phyloP scores from a whole-genome alignment of 2,113 vertebrate species.

The Nymphicus hollandicus region DNA sequence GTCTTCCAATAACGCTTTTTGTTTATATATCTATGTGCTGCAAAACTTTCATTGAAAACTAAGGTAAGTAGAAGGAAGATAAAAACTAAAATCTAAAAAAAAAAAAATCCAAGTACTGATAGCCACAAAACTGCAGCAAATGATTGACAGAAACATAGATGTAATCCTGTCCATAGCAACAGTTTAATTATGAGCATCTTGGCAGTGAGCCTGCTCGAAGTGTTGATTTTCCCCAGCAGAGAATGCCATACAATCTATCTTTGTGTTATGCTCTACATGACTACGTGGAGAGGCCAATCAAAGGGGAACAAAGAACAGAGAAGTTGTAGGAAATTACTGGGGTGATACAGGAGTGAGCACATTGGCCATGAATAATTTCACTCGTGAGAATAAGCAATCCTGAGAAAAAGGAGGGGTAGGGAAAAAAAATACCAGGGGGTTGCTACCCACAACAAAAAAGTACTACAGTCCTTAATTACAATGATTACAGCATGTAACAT shows the following conservation, averaged over 20 bases:
- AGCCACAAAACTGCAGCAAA: constrained; percentile 1
- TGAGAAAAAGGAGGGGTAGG: constrained; percentile 28
- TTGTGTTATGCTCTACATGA: constrained; percentile 74
- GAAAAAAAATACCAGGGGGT: neutral
- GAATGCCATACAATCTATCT: constrained; percentile 83
- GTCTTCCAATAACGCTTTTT: neutral
- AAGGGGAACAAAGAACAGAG: constrained; percentile 60
- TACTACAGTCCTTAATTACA: neutral
- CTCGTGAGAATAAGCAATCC: constrained; percentile 34
- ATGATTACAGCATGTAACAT: neutral
- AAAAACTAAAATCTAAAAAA: neutral
- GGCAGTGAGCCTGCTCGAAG: constrained; percentile 75
- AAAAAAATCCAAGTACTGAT: neutral
- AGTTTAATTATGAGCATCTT: constrained; percentile 77
- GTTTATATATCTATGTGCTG: neutral
- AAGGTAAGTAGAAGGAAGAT: neutral
- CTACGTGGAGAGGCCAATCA: constrained; percentile 74
- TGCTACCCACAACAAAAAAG: neutral
- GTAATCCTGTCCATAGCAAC: constrained; percentile 69
- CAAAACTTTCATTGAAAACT: neutral
- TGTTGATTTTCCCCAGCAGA: constrained; percentile 80
- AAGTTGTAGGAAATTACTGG: constrained; percentile 51
- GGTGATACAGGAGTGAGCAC: constrained; percentile 55
- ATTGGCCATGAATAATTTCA: constrained; percentile 71
- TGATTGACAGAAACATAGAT: constrained; percentile 46